Evolutionary conservation across 2,797 vertebrate genomes (phyloP).

Genomic region (Coccyzus lansbergi): DNA sequence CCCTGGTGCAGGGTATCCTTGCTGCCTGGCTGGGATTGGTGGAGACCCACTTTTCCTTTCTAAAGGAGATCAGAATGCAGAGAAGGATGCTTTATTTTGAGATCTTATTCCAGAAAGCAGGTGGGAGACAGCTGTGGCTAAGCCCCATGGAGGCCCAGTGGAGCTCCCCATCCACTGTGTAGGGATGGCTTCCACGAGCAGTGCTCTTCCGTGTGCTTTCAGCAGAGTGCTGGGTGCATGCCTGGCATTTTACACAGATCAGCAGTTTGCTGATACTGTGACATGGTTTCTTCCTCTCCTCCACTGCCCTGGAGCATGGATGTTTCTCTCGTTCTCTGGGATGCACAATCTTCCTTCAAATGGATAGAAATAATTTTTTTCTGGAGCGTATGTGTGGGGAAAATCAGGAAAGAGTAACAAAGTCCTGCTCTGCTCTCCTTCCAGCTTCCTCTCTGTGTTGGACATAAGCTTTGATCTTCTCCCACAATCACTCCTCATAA

Average conservation of each 20-base stretch:
- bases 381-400: neutral
- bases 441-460: neutral
- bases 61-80: neutral
- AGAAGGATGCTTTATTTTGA: neutral
- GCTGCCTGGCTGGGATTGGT: rapidly evolving
- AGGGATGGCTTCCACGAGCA: neutral
- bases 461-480: neutral
- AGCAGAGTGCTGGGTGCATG: neutral
- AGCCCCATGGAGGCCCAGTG: neutral
- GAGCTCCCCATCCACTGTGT: rapidly evolving
- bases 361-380: neutral
- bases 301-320: neutral
- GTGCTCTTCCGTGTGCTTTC: neutral
- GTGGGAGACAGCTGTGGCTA: neutral
- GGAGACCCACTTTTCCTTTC: neutral
- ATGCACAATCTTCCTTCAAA: neutral
- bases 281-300: neutral
- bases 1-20: neutral
- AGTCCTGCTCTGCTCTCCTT: neutral
- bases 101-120: neutral
- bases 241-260: neutral
- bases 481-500: neutral
- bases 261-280: neutral
- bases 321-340: neutral
- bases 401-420: neutral